A percentile compares a stretch with the other conserved stretches of the same genome.
Conservation (phyloP, 2,888 invertebrate genomes). For the Drosophila formosana region DNA sequence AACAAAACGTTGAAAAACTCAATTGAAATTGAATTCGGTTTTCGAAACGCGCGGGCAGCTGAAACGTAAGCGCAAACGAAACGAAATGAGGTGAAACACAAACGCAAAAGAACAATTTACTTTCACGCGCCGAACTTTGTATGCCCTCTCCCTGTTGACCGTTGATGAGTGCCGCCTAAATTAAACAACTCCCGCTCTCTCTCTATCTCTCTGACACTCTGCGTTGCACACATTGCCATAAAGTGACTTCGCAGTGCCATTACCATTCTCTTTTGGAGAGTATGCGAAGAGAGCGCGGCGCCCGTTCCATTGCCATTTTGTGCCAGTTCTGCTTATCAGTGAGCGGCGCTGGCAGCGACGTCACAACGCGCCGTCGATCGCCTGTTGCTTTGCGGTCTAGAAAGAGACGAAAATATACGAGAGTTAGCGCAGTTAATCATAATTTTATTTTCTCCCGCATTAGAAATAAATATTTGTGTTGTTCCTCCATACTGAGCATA, state of each 20-base stretch:
- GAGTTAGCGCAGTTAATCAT: conserved; percentile 38
- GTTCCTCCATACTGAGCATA: conserved; percentile 25
- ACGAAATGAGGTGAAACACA: conserved; percentile 49
- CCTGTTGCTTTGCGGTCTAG: conserved; percentile 31
- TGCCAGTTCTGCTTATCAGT: conserved; percentile 60
- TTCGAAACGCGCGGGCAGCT: conserved; percentile 52
- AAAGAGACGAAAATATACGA: conserved; percentile 30
- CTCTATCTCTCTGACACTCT: not conserved
- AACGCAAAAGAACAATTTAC: conserved; percentile 14
- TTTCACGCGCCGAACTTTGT: conserved; percentile 31
- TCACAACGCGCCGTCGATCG: conserved; percentile 37
- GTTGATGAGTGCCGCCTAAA: not conserved
- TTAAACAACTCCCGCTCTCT: not conserved
- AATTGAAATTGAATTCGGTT: conserved; percentile 54
- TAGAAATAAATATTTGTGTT: conserved; percentile 27
- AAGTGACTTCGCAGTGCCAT: not conserved
- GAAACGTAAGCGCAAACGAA: conserved; percentile 45
- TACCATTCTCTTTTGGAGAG: conserved; percentile 11
- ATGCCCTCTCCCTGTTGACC: conserved; percentile 32
- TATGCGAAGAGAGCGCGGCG: conserved; percentile 20
- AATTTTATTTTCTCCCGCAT: conserved; percentile 40
- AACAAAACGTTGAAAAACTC: conserved; percentile 47
- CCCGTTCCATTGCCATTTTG: conserved; percentile 52
- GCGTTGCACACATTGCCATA: conserved; percentile 1
- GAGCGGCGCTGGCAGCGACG: conserved; percentile 33